phyloP scores from a whole-genome alignment of 2,113 vertebrate genomes.

The Anthoscopus minutus region DNA sequence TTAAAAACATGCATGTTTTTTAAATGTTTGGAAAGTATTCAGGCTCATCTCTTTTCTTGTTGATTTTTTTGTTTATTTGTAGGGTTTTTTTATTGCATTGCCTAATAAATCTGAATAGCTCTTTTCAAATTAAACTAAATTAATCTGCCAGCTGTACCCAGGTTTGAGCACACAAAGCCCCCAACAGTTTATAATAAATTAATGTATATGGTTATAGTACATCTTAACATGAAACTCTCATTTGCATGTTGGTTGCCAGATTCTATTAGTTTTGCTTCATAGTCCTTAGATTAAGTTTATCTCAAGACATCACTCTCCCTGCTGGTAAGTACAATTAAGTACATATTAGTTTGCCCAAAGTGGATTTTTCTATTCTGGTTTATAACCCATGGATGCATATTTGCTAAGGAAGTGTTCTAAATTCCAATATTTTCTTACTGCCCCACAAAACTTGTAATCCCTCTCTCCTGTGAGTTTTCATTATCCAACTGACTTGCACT shows the following conservation, averaged over 20 bases:
- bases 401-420: background rate
- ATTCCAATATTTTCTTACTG: background rate
- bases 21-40: background rate
- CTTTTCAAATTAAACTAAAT: slow-evolving; percentile 48
- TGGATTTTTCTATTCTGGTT: background rate
- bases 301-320: slow-evolving; percentile 38
- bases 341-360: slow-evolving; percentile 34
- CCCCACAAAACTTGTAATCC: background rate
- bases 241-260: slow-evolving; percentile 33
- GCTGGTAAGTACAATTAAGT: slow-evolving; percentile 35
- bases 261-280: slow-evolving; percentile 57
- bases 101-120: slow-evolving; percentile 27
- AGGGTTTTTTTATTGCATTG: background rate
- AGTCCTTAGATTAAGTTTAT: slow-evolving; percentile 56
- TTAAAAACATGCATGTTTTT: background rate
- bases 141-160: slow-evolving; percentile 47
- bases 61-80: background rate
- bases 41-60: background rate
- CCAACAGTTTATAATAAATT: slow-evolving; percentile 42
- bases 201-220: slow-evolving; percentile 39
- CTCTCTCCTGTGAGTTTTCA: background rate
- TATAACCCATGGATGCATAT: background rate
- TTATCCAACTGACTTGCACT: background rate
- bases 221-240: slow-evolving; percentile 48
- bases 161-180: slow-evolving; percentile 3